These are phyloP conservation scores for Lamellibrachia luymesi DNA, from an alignment of 1,140 invertebrate species.

Conservation along the genomic window DNA sequence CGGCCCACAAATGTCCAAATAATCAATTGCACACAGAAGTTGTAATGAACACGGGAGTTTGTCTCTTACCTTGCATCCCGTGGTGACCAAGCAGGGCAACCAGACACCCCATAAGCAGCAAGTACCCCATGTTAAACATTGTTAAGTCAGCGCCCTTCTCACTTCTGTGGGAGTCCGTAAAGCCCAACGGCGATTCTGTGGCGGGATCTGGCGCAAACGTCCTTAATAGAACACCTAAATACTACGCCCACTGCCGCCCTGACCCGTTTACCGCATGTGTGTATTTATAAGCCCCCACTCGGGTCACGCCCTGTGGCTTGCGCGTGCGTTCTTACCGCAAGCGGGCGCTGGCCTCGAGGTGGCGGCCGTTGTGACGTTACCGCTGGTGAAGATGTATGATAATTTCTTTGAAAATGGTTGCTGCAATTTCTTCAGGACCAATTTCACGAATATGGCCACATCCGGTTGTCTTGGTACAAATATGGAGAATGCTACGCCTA, in stretches of 20 bases:
- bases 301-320: neutral
- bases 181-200: neutral
- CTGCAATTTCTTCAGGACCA: neutral
- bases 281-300: neutral
- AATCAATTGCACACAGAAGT: neutral
- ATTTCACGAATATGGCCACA: neutral
- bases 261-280: neutral
- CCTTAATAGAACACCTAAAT: neutral
- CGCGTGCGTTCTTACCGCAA: neutral
- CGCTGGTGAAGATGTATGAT: neutral
- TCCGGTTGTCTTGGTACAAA: neutral
- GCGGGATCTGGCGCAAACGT: neutral
- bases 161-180: neutral
- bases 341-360: neutral
- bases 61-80: neutral
- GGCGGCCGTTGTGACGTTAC: neutral
- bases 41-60: neutral
- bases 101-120: neutral
- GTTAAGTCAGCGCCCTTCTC: neutral
- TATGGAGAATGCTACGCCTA: no score
- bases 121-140: neutral
- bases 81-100: neutral
- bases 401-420: neutral
- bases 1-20: neutral
- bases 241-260: neutral